Base-by-base conservation (phyloP, 2,797 vertebrate species). In the Macroramphosus scolopax region DNA sequence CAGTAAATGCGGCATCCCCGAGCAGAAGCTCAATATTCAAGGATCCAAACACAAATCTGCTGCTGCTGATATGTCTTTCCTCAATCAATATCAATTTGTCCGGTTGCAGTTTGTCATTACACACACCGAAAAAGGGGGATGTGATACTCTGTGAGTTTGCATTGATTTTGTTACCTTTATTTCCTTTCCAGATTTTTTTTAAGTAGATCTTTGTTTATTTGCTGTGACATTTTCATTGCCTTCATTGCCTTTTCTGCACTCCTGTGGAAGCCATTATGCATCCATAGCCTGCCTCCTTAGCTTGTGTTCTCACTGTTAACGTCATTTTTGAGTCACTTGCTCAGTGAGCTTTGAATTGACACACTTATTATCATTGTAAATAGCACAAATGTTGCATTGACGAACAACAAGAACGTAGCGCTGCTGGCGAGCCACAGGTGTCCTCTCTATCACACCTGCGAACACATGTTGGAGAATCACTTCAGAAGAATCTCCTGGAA, bases 21-120 rank as follows among this genome's bases (percentile, higher is more conserved):
- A 70, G 63, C 58, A 64, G 52, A 62, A 33, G 68, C 70, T 86
- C 77, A 60, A 78, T 77, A 76, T 80, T 68, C 59, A 68, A 66
- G 49, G 50, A 68, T 64, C 44, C 68, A 68, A 47, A 68, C 61
- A 57, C 33, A 31, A 15, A 55, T 70, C 40, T 56, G 38, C 55
- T 9, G 24, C 51, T 5, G 2, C 59, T 64, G 40, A 25, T 46
- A 11, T 57, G 39, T 51, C 67, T 43, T 30, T 53, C 17, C 32
- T 38, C 4, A 17, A 43, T 74, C 64, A 66, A 76, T 77, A 69
- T 56, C 53, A 54, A 60, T 48, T 49, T 65, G 46, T 56, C 34
- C 49, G 39, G n/a, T n/a, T n/a, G n/a, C n/a, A n/a, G n/a, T n/a
- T 47, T 48, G 35, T 42, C 32, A 49, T 42, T 41, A 20, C 4